Evolutionary conservation across 2,797 vertebrate species (phyloP).

Genomic region (Pterois miles): DNA sequence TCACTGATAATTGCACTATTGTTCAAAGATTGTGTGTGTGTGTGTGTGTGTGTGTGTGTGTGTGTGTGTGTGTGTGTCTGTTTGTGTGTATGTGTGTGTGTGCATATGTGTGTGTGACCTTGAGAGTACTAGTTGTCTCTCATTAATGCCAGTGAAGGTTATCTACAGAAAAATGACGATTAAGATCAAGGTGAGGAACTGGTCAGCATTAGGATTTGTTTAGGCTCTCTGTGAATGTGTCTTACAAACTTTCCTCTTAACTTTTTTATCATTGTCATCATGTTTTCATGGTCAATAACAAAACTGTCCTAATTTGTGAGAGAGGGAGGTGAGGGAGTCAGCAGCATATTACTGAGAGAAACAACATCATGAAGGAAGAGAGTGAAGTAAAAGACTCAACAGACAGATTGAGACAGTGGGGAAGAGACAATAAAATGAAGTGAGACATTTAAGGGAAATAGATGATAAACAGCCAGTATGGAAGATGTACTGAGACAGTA

Average conservation of each 20-base stretch:
- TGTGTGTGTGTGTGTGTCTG: not conserved
- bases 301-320: not conserved
- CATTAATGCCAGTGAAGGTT: too few relatives aligned
- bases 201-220: too few relatives aligned
- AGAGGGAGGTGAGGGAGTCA: not conserved
- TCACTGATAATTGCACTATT: slow-evolving; percentile 17
- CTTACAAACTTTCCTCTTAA: not conserved
- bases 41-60: not conserved
- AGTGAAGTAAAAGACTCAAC: not conserved
- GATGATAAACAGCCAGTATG: not conserved
- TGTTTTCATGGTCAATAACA: not conserved
- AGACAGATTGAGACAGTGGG: not conserved
- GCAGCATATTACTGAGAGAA: too few relatives aligned
- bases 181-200: not conserved
- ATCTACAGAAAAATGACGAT: not conserved
- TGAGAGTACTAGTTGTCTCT: too few relatives aligned
- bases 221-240: not conserved
- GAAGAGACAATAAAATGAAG: not conserved
- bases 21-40: not conserved
- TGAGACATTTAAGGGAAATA: not conserved
- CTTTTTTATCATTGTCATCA: not conserved
- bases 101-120: too few relatives aligned
- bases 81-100: not conserved
- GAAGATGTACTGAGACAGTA: too few relatives aligned
- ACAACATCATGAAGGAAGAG: too few relatives aligned